These are phyloP conservation scores for Cacatua alba DNA, from an alignment of 2,113 vertebrate species.

Conservation along the genomic window DNA sequence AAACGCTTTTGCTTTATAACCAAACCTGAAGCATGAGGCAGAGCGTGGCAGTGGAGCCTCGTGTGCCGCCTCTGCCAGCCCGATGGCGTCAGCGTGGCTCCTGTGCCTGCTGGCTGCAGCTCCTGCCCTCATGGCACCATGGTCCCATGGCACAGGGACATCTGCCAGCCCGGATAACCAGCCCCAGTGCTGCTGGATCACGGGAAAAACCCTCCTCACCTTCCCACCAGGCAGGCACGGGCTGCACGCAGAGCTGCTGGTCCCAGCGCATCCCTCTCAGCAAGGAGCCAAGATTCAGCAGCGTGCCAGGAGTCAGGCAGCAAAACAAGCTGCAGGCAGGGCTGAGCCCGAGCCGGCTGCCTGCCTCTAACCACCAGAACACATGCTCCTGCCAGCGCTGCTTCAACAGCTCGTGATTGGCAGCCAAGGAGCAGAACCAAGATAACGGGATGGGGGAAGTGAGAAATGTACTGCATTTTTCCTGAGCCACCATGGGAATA, in stretches of 20 bases:
- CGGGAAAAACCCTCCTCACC: background rate
- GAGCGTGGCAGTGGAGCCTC: accelerated
- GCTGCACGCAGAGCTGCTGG: accelerated
- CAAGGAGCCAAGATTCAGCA: background rate
- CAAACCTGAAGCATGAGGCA: accelerated
- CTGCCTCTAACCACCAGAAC: background rate
- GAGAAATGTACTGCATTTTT: background rate
- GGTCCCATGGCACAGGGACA: background rate
- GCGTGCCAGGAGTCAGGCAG: background rate
- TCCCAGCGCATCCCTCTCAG: background rate
- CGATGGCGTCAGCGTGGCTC: accelerated
- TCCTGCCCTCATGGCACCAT: accelerated
- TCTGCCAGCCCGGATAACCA: accelerated
- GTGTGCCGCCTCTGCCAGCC: background rate
- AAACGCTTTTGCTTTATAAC: background rate
- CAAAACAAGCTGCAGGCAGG: background rate
- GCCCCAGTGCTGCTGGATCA: accelerated
- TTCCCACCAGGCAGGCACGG: accelerated
- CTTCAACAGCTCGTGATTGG: background rate
- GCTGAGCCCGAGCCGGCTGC: background rate
- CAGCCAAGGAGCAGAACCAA: constrained; percentile 10
- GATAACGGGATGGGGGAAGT: background rate
- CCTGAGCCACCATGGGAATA: background rate
- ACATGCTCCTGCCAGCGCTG: background rate
- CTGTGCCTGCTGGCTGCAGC: accelerated